Base-by-base conservation (phyloP, 2,113 vertebrate genomes). In the Amblyopsis rosae region DNA sequence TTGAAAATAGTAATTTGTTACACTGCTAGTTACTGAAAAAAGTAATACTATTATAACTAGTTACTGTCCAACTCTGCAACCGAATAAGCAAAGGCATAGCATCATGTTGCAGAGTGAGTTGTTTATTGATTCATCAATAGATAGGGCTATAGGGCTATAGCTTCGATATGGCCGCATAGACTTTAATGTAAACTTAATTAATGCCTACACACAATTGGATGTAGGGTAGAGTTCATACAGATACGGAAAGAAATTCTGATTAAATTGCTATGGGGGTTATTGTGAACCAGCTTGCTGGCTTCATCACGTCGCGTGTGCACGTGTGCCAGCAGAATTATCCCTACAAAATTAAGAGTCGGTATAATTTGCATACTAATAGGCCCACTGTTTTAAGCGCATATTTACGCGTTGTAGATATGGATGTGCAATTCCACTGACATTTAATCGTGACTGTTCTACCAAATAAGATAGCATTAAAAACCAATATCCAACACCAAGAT, bases 341-440 rank as follows among this genome's bases (percentile, higher is more conserved):
- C 66, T 69, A 67, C 19, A 11, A 77, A 75, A 83, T 78, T 76
- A 79, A 80, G 33, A 83, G 70, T 68, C 41, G 70, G 72, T 81
- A 72, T 82, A 79, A 89, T 89, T 87, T 88, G 74, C 82, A 84
- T 87, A 67, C 84, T 90, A 84, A 87, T 87, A 41, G 35, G 35
- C 35, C 35, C 35, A 84, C 58, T 6, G 59, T 70, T 86, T 72
- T 73, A 69, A 62, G 72, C 61, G 76, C 73, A 69, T 73, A 65
- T 54, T 67, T 76, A 58, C 61, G 53, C 66, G 72, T 72, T 57
- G 73, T 70, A 68, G 63, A 67, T 69, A 50, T 48, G 64, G 64
- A 4, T n/a, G 9, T 17, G 68, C 33, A n/a, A 47, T 45, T 35
- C 19, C 64, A 19, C 17, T 32, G 62, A 12, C 46, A 71, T 65